Conservation (phyloP, 2,888 invertebrate species). For the Sminthurides aquaticus region DNA sequence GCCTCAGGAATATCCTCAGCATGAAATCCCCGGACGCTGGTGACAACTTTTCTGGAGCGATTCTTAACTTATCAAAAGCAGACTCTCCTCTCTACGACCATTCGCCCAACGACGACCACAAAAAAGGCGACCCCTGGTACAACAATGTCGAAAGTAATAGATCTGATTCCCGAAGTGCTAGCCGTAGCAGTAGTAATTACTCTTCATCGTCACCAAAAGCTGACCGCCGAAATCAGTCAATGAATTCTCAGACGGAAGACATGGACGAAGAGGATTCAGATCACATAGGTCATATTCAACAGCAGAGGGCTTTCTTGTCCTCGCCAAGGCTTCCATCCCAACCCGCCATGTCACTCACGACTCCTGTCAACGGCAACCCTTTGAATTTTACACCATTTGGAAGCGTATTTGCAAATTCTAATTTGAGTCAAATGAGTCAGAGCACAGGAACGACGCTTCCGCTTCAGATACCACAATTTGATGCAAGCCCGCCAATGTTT, state of each 20-base stretch:
- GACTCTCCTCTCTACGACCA: conserved; percentile 19
- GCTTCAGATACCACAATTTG: conserved; percentile 22
- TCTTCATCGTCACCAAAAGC: not conserved
- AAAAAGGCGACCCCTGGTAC: not conserved
- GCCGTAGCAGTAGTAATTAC: conserved; percentile 2
- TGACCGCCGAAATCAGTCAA: not conserved
- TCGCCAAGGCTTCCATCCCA: not conserved
- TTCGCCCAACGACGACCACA: not conserved
- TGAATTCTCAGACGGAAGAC: not conserved
- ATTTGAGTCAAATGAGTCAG: conserved; percentile 33
- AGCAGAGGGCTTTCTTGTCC: not conserved
- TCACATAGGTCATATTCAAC: not conserved
- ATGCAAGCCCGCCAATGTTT: conserved; percentile 30
- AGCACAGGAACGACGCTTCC: conserved; percentile 29
- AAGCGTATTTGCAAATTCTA: conserved; percentile 28
- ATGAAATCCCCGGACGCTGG: conserved; percentile 35
- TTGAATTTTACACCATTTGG: conserved; percentile 24
- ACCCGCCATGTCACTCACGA: not conserved
- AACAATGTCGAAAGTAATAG: not conserved
- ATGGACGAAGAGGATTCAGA: not conserved
- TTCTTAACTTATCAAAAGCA: conserved; percentile 34
- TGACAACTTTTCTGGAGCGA: conserved; percentile 27
- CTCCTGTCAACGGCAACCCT: conserved; percentile 2
- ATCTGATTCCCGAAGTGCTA: conserved; percentile 1
- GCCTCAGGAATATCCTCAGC: conserved; percentile 39